Evolutionary conservation across 2,113 vertebrate species (phyloP).

Genomic region (Atherinomorus stipes): DNA sequence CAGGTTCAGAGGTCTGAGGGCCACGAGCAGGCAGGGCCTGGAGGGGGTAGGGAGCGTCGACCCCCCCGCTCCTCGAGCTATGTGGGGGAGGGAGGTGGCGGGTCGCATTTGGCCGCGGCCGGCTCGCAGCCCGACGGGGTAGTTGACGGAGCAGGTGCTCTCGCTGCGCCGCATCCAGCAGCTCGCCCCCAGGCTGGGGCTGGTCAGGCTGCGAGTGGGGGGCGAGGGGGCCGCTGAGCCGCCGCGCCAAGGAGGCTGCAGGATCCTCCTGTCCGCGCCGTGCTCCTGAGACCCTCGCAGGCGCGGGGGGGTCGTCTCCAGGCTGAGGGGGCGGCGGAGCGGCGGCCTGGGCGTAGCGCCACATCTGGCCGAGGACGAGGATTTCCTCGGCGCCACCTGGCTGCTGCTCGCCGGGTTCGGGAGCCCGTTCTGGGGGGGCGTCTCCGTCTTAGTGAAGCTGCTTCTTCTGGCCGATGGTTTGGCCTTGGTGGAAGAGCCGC

Average conservation of each 20-base stretch:
- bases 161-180: constrained; percentile 86
- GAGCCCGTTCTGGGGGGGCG: constrained; percentile 72
- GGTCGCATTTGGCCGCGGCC: constrained; percentile 78
- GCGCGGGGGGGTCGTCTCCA: constrained; percentile 68
- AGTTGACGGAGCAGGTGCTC: constrained; percentile 83
- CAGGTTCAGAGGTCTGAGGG: constrained; percentile 90
- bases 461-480: constrained; percentile 31
- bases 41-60: constrained; percentile 20
- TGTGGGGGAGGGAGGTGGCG: constrained; percentile 91
- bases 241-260: constrained; percentile 81
- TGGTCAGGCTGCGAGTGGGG: constrained; percentile 77
- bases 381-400: constrained; percentile 38
- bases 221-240: constrained; percentile 70
- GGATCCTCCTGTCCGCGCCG: constrained; percentile 39
- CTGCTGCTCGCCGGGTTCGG: constrained; percentile 54
- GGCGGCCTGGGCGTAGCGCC: constrained; percentile 22
- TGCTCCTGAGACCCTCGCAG: constrained; percentile 59
- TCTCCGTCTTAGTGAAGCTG: constrained; percentile 60
- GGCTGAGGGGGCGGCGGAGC: constrained; percentile 67
- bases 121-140: constrained; percentile 39
- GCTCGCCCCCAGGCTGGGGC: constrained; percentile 72
- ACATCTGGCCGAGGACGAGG: not conserved
- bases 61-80: constrained; percentile 76
- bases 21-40: constrained; percentile 89
- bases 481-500: not conserved